Evolutionary conservation across 2,113 vertebrate species (phyloP).

Genomic region (Hypanus sabinus): DNA sequence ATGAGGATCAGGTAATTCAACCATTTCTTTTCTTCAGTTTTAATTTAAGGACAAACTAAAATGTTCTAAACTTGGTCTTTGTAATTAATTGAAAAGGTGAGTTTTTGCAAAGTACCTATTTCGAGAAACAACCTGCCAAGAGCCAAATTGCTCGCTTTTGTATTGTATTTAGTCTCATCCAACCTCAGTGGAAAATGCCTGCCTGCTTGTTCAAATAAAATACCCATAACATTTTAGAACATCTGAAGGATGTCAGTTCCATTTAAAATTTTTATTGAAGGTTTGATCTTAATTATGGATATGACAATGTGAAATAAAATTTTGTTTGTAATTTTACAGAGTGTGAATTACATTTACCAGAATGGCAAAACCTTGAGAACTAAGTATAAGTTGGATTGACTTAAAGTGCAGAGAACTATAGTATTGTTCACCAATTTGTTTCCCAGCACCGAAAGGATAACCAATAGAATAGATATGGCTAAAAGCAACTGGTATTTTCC

Average conservation of each 20-base stretch:
- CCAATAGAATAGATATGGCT: background rate
- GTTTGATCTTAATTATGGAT: background rate
- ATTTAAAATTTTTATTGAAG: background rate
- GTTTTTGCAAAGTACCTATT: background rate
- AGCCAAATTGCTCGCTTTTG: background rate
- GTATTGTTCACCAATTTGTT: background rate
- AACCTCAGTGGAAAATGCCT: too few relatives aligned
- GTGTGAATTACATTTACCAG: background rate
- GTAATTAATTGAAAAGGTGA: background rate
- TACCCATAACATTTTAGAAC: background rate
- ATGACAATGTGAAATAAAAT: background rate
- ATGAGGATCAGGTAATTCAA: slow-evolving; percentile 76
- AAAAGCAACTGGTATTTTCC: background rate
- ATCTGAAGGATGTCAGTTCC: background rate
- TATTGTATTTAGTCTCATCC: too few relatives aligned
- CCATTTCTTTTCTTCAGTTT: background rate
- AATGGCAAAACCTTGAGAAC: background rate
- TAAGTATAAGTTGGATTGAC: background rate
- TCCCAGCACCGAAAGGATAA: background rate
- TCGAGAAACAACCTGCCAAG: background rate
- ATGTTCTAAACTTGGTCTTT: background rate
- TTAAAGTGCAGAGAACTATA: background rate
- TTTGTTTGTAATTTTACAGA: background rate
- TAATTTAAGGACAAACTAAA: background rate
- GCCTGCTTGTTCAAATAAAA: background rate